A percentile compares a stretch with the other conserved stretches of the same genome.
phyloP scores from a whole-genome alignment of 1,140 invertebrate species.

The Brachionus plicatilis region DNA sequence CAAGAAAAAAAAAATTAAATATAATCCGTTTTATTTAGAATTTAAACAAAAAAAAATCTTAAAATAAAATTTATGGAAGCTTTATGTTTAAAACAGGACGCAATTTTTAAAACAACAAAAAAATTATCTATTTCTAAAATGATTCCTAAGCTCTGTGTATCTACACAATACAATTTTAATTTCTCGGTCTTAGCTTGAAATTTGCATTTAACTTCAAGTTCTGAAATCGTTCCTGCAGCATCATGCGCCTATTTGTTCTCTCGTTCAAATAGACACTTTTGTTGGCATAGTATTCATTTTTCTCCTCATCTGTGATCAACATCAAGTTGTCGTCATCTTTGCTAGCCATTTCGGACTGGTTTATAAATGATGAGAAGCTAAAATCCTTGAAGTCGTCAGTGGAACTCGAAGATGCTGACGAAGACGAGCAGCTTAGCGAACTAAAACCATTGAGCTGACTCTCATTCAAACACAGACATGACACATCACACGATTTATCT shows the following conservation, averaged over 20 bases:
- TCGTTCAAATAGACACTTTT: slow-evolving; percentile 8
- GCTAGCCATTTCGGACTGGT: not conserved
- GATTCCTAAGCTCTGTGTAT: not conserved
- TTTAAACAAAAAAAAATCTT: not conserved
- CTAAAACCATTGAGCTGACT: not conserved
- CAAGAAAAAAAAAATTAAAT: not conserved
- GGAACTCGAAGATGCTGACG: not conserved
- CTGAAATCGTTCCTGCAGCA: not conserved
- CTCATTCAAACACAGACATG: not conserved
- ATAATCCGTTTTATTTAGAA: not conserved
- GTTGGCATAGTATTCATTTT: slow-evolving; percentile 17
- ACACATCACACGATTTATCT: not conserved
- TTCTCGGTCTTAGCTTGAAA: slow-evolving; percentile 22
- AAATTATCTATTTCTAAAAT: not conserved
- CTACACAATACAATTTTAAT: not conserved
- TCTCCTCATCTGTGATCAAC: slow-evolving; percentile 22
- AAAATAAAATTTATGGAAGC: not conserved
- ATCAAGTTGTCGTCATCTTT: not conserved
- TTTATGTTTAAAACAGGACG: not conserved
- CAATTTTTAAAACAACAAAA: not conserved
- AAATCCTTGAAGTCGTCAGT: not conserved
- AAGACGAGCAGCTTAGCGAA: not conserved
- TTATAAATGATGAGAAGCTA: not conserved
- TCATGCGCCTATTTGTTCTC: not conserved
- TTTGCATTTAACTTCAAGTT: slow-evolving; percentile 14